These are phyloP conservation scores for Sylvia atricapilla DNA, from an alignment of 2,113 vertebrate genomes.

Conservation along the genomic window DNA sequence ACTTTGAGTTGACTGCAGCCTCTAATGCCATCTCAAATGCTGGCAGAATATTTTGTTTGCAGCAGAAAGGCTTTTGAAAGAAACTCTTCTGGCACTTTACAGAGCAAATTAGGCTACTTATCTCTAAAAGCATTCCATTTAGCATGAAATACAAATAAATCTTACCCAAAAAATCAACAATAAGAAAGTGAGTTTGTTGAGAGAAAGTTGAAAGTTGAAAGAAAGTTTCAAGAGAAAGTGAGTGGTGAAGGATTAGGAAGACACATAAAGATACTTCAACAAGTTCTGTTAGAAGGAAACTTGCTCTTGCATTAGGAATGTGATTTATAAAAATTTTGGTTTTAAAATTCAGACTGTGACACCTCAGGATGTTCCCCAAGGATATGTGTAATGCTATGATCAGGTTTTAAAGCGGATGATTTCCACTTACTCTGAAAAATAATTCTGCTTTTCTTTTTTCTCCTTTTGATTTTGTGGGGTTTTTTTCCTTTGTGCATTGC, in stretches of 20 bases:
- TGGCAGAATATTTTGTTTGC: neutral
- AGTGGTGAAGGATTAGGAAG: neutral
- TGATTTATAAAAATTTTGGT: neutral
- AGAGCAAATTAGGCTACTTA: neutral
- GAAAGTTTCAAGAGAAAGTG: neutral
- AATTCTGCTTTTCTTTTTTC: neutral
- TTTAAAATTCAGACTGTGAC: neutral
- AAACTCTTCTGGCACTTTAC: neutral
- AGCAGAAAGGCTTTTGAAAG: neutral
- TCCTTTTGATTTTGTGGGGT: too few species aligned
- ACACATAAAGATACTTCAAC: neutral
- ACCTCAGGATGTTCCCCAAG: neutral
- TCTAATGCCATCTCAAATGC: neutral
- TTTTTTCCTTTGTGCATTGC: neutral
- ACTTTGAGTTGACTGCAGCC: neutral
- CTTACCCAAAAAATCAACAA: neutral
- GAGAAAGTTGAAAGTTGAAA: too few species aligned
- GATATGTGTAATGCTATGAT: neutral
- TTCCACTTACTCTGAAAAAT: neutral
- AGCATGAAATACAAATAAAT: neutral
- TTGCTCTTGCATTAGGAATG: neutral
- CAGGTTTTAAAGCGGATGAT: neutral
- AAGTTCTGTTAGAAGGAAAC: neutral
- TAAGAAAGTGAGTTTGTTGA: neutral
- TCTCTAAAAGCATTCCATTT: constrained; percentile 5